Evolutionary conservation across 2,797 vertebrate species (phyloP).

Genomic region (Sparidentex hasta): DNA sequence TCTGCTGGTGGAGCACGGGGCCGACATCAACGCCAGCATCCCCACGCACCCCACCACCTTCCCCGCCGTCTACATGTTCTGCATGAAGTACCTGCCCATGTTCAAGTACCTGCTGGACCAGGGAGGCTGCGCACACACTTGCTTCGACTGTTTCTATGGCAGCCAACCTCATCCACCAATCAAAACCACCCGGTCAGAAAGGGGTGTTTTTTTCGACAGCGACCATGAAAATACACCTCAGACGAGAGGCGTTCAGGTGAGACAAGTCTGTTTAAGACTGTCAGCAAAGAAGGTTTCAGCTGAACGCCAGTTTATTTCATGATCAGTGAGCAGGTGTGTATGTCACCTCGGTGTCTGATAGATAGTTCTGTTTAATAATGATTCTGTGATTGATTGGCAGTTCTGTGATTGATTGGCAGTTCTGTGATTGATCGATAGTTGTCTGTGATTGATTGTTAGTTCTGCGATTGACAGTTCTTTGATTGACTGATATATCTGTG

Average conservation of each 20-base stretch:
- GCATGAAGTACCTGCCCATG: constrained; percentile 91
- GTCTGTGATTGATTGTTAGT: too few relatives aligned
- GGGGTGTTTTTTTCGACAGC: constrained; percentile 32
- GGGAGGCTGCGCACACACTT: constrained; percentile 89
- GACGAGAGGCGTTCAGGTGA: constrained; percentile 68
- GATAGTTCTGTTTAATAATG: too few relatives aligned
- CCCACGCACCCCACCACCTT: constrained; percentile 92
- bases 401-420: neutral
- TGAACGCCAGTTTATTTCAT: neutral
- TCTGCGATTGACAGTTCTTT: too few relatives aligned
- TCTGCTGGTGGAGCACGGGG: constrained; percentile 91
- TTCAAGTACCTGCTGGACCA: constrained; percentile 94
- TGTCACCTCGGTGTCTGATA: neutral
- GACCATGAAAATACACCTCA: neutral
- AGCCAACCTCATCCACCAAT: constrained; percentile 88
- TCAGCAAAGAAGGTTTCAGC: neutral
- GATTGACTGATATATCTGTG: neutral
- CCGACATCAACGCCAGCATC: constrained; percentile 90
- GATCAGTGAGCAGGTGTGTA: too few relatives aligned
- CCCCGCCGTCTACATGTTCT: constrained; percentile 94
- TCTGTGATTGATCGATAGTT: too few relatives aligned
- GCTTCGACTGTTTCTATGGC: constrained; percentile 91
- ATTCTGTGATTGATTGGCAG: too few relatives aligned
- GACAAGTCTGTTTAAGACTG: neutral
- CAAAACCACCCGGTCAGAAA: constrained; percentile 46